Percentiles rank a stretch among this genome's conserved stretches.
Conservation (phyloP, 2,888 invertebrate genomes). For the Acrobasis suavella region DNA sequence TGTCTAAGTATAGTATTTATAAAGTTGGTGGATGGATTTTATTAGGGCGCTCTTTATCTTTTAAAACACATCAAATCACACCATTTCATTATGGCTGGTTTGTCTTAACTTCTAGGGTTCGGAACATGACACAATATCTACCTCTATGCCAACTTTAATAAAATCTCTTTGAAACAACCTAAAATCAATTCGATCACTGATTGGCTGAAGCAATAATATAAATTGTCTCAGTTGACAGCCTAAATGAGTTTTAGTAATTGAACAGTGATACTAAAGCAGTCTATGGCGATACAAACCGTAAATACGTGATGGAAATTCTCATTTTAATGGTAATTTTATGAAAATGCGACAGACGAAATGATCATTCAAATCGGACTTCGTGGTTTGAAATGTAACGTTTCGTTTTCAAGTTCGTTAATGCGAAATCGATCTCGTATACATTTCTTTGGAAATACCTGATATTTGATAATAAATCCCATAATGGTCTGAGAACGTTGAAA, state of each 20-base stretch:
- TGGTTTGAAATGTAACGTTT: slow-evolving; percentile 1
- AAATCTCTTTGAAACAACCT: neutral
- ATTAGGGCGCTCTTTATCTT: too few species aligned
- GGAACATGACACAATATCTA: too few species aligned
- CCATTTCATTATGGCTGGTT: too few species aligned
- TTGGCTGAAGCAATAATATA: slow-evolving; percentile 50
- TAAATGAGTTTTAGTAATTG: slow-evolving; percentile 55
- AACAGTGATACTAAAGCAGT: slow-evolving; percentile 45
- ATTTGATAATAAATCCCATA: too few species aligned
- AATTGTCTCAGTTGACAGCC: slow-evolving; percentile 48
- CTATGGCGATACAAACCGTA: slow-evolving; percentile 41
- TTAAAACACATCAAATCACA: too few species aligned
- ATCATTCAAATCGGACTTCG: slow-evolving; percentile 15
- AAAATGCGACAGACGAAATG: slow-evolving; percentile 36
- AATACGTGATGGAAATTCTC: slow-evolving; percentile 33
- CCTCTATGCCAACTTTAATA: too few species aligned
- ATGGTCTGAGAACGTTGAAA: too few species aligned
- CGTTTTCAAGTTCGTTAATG: neutral
- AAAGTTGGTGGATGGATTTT: too few species aligned
- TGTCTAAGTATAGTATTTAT: too few species aligned
- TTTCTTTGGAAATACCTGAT: too few species aligned
- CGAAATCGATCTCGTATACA: neutral
- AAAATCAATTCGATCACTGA: slow-evolving; percentile 53
- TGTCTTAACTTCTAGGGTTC: too few species aligned
- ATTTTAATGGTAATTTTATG: slow-evolving; percentile 43